Base-by-base conservation (phyloP, 1,140 invertebrate species). In the Sarcophaga bullata region DNA sequence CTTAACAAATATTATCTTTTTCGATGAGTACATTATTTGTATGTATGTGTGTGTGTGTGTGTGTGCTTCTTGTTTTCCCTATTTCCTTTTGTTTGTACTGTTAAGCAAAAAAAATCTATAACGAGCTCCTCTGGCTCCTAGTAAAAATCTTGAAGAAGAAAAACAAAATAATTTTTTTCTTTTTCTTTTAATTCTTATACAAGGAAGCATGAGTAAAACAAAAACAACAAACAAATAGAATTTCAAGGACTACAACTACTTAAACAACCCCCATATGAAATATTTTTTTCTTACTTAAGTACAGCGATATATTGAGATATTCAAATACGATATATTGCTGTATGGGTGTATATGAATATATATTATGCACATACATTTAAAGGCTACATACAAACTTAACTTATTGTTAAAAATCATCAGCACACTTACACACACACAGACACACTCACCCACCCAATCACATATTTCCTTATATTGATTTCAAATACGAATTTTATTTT, bases 191-290 rank as follows among this genome's bases (percentile, higher is more conserved):
- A 58, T 58, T 58, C n/a, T 58, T n/a, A 13, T 15, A 58, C 13
- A 58, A 58, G 54, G 25, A 37, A 37, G 25, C 4, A 37, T 37
- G 4, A 37, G 25, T 37, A 37, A 37, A 37, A 37, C 54, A 58
- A 58, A 13, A 58, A 58, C 15, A n/a, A 58, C 11, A 58, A 58
- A 13, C 13, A 4, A n/a, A n/a, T 58, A 58, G 54, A 58, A 68
- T 68, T 19, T 68, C 62, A 68, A 68, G 62, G 62, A 68, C 17
- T 68, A 19, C 62, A 17, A 68, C 62, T 68, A 68, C 62, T 17
- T 68, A 19, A 68, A 68, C 62, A 68, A 68, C 62, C 62, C 62
- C 62, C 62, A 19, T 25, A 68, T 19, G 8, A 68, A 15, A 62
- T 62, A n/a, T 62, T 62, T 62, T 62, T 62, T 62, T n/a, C 15